Conservation (phyloP, 2,797 vertebrate genomes). For the Loriculus beryllinus region DNA sequence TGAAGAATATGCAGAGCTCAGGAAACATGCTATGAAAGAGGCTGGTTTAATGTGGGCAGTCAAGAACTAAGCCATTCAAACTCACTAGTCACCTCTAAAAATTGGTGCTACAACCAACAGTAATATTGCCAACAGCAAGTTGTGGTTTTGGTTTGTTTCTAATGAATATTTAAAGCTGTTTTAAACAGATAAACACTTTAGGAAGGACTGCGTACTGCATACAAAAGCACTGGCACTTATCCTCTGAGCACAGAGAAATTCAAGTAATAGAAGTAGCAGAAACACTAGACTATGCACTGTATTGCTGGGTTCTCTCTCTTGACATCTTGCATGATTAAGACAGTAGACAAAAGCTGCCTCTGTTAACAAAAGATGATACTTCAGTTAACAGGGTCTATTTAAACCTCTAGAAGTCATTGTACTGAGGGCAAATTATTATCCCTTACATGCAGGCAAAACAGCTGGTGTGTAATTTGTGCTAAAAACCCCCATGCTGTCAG, state of each 20-base stretch:
- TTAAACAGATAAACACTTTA: slow-evolving; percentile 28
- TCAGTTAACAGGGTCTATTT: not conserved
- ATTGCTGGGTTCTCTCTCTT: not conserved
- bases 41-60: not conserved
- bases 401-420: not conserved
- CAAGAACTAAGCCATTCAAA: not conserved
- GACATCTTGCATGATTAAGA: not conserved
- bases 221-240: slow-evolving; percentile 10
- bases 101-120: not conserved
- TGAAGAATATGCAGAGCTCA: not conserved
- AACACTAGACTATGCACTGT: not conserved
- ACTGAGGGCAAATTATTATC: not conserved
- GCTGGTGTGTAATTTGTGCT: not conserved
- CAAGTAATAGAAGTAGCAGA: not conserved
- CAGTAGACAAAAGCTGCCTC: not conserved
- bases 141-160: slow-evolving; percentile 3
- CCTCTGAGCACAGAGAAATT: not conserved
- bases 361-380: not conserved
- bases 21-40: not conserved
- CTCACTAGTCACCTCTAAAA: slow-evolving; percentile 17
- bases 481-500: not conserved
- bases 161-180: slow-evolving; percentile 37
- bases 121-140: not conserved
- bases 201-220: slow-evolving; percentile 9
- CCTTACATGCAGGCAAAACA: not conserved